Evolutionary conservation across 2,113 vertebrate species (phyloP).

Genomic region (Ageneiosus marmoratus): DNA sequence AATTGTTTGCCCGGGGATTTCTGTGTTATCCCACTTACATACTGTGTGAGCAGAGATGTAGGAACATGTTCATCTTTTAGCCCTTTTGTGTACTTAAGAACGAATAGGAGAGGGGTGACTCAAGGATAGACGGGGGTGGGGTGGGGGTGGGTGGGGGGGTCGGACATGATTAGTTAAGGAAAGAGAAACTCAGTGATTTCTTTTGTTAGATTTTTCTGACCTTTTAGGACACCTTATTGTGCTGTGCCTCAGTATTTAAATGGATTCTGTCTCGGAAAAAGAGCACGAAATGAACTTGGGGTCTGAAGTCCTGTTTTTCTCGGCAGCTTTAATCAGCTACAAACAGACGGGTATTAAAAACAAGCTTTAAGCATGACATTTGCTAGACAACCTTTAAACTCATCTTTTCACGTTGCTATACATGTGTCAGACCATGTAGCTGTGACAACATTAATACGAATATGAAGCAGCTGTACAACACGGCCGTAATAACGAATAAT

Average conservation of each 20-base stretch:
- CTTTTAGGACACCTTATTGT: neutral
- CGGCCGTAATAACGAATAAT: neutral
- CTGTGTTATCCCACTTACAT: slow-evolving; percentile 64
- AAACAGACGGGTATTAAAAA: slow-evolving; percentile 6
- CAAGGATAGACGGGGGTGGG: too few relatives aligned
- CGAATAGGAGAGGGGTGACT: neutral
- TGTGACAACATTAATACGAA: neutral
- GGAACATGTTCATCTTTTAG: slow-evolving; percentile 60
- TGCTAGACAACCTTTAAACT: neutral
- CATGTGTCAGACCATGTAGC: neutral
- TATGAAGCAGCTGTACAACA: neutral
- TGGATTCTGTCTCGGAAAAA: slow-evolving; percentile 4
- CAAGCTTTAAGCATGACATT: neutral
- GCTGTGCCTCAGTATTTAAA: slow-evolving; percentile 29
- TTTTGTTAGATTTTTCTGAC: slow-evolving; percentile 23
- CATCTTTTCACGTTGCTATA: neutral
- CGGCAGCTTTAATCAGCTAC: neutral
- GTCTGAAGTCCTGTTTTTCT: neutral
- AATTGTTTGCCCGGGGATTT: slow-evolving; percentile 67
- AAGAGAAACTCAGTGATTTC: slow-evolving; percentile 55
- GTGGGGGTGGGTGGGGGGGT: too few relatives aligned
- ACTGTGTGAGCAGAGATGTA: slow-evolving; percentile 65
- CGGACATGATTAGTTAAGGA: neutral
- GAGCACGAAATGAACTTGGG: neutral
- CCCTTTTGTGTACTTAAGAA: slow-evolving; percentile 55